Percentiles rank a stretch among this genome's conserved stretches.
Evolutionary conservation across 2,113 vertebrate species (phyloP).

Genomic region (Cheilinus undulatus): DNA sequence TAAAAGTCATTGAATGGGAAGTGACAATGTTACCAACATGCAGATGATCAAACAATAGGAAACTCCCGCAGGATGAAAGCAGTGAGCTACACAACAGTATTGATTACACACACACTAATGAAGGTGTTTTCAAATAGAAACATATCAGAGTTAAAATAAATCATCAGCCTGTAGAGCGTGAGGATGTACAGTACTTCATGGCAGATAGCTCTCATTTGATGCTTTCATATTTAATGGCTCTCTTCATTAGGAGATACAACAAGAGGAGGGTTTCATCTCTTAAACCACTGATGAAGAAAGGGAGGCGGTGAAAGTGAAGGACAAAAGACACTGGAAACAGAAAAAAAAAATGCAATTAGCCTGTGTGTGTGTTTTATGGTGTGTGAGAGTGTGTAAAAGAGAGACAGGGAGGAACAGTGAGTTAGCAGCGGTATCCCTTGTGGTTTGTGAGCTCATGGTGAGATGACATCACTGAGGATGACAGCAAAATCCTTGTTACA

Average conservation of each 20-base stretch:
- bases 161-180: conserved; percentile 7
- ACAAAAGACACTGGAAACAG: conserved; percentile 42
- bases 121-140: conserved; percentile 66
- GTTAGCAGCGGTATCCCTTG: conserved; percentile 1
- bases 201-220: conserved; percentile 43
- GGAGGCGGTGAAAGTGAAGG: conserved; percentile 21
- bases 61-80: conserved; percentile 56
- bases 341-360: conserved; percentile 54
- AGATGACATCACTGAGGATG: conserved; percentile 27
- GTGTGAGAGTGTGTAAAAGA: neutral
- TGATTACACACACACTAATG: conserved; percentile 69
- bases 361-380: conserved; percentile 17
- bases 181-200: neutral
- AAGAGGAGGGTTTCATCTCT: conserved; percentile 39
- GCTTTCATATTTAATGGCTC: conserved; percentile 54
- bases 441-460: conserved; percentile 28
- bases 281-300: conserved; percentile 51
- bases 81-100: conserved; percentile 65
- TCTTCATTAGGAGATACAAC: conserved; percentile 60
- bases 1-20: conserved; percentile 69
- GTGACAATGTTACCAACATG: conserved; percentile 70
- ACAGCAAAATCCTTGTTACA: neutral
- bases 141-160: conserved; percentile 48
- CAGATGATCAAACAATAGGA: conserved; percentile 71
- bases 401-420: conserved; percentile 9